These are phyloP conservation scores for Manis javanica DNA, from an alignment of 2,797 vertebrate species.

Conservation along the genomic window DNA sequence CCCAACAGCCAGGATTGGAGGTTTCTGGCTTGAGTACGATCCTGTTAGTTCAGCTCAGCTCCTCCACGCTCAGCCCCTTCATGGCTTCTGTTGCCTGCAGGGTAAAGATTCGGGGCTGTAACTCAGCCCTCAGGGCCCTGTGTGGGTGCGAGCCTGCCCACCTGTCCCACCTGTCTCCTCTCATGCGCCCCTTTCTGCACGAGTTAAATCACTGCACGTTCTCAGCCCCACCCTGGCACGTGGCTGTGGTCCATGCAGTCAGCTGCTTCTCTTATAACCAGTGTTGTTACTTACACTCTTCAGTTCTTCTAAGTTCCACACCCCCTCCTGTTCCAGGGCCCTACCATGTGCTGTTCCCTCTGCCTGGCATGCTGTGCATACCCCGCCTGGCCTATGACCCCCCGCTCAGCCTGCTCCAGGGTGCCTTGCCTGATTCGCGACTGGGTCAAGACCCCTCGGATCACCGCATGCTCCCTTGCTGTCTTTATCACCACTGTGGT, in stretches of 20 bases:
- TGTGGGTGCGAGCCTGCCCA: background rate
- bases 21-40: background rate
- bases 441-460: background rate
- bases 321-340: background rate
- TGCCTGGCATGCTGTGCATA: background rate
- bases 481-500: accelerated
- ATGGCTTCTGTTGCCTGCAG: background rate
- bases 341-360: accelerated
- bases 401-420: background rate
- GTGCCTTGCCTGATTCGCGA: background rate
- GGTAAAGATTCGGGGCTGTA: background rate
- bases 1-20: background rate
- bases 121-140: background rate
- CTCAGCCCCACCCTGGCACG: accelerated
- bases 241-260: accelerated
- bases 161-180: accelerated
- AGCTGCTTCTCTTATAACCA: background rate
- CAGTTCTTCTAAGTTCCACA: background rate
- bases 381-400: background rate
- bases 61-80: background rate
- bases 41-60: no score
- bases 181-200: accelerated
- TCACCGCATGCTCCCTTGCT: accelerated
- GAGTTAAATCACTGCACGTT: background rate
- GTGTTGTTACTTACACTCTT: accelerated